These are phyloP conservation scores for Bucco capensis DNA, from an alignment of 2,113 vertebrate species.

Conservation along the genomic window DNA sequence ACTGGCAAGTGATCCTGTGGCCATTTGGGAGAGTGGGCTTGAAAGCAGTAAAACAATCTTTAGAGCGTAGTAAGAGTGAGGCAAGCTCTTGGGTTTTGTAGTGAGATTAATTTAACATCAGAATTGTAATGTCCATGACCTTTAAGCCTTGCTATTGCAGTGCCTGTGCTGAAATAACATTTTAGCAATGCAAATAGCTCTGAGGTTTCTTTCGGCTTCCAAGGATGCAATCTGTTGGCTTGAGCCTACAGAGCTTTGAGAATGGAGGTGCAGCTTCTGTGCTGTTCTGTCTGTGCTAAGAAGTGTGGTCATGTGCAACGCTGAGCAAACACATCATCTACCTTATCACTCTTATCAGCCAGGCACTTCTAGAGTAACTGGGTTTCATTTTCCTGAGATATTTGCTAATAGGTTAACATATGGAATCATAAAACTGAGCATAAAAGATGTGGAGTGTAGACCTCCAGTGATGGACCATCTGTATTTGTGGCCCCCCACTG, in stretches of 20 bases:
- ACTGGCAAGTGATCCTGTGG: not conserved
- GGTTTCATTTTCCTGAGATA: not conserved
- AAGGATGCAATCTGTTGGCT: not conserved
- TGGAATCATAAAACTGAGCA: not conserved
- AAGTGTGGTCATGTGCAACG: not conserved
- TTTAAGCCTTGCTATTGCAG: not conserved
- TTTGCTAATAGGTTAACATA: not conserved
- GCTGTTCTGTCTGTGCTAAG: not conserved
- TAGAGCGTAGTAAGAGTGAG: not conserved
- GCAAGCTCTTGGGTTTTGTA: not conserved
- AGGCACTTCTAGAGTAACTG: not conserved
- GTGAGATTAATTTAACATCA: not conserved
- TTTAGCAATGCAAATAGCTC: not conserved
- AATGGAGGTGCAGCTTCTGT: not conserved
- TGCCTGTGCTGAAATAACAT: not conserved
- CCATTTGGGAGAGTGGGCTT: not conserved
- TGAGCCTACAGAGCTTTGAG: not conserved
- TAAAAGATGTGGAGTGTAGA: not conserved
- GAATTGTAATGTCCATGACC: not conserved
- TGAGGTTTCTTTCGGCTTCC: not conserved
- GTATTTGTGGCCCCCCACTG: not conserved
- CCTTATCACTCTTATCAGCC: not conserved
- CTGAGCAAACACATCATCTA: not conserved
- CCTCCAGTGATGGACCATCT: not conserved
- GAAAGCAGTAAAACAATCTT: not conserved